Conservation (phyloP, 1,140 invertebrate species). For the Gryllus bimaculatus region DNA sequence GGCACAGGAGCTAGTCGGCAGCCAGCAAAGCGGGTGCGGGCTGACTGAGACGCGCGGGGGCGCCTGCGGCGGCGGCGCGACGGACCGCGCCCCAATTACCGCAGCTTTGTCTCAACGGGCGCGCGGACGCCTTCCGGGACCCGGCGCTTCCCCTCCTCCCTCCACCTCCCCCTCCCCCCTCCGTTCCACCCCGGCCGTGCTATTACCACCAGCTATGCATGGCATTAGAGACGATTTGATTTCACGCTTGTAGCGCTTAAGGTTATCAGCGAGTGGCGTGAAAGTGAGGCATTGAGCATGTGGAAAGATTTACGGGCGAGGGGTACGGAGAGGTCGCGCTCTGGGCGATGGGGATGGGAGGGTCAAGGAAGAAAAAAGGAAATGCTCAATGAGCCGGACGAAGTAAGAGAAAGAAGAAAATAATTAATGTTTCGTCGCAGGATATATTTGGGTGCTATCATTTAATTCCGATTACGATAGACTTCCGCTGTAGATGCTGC, state of each 20-base stretch:
- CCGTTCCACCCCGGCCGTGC: not conserved
- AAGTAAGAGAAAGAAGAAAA: no score
- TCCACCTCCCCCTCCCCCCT: not conserved
- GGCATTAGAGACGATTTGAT: conserved; percentile 4
- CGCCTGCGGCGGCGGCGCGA: no score
- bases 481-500: no score
- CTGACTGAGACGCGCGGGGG: no score
- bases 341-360: not conserved
- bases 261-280: not conserved
- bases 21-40: no score
- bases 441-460: no score
- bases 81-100: not conserved
- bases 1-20: no score
- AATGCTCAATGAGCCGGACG: no score
- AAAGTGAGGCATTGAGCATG: conserved; percentile 3
- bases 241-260: not conserved
- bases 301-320: not conserved
- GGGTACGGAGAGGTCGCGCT: not conserved
- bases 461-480: no score
- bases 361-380: no score
- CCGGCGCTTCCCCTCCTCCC: not conserved
- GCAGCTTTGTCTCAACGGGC: not conserved
- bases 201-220: not conserved
- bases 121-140: not conserved
- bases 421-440: no score